These are phyloP conservation scores for Zalophus californianus DNA, from an alignment of 2,797 vertebrate species.

Conservation along the genomic window DNA sequence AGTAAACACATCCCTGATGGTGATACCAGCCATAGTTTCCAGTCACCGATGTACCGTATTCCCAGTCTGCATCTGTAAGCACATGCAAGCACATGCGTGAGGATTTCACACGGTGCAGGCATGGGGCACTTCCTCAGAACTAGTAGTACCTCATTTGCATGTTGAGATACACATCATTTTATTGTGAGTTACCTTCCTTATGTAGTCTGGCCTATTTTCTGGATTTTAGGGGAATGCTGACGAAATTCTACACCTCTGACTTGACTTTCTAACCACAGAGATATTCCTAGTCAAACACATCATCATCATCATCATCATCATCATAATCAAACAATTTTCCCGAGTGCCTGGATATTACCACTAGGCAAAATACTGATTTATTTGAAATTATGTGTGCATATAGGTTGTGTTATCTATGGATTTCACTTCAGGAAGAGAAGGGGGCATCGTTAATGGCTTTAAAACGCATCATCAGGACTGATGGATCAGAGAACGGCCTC, in stretches of 20 bases:
- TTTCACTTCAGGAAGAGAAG: background rate
- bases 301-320: background rate
- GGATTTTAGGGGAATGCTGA: constrained; percentile 78
- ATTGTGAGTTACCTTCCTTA: background rate
- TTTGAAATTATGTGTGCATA: background rate
- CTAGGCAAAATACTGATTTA: background rate
- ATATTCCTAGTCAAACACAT: background rate
- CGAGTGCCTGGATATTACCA: background rate
- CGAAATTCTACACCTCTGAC: constrained; percentile 50
- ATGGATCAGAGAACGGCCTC: background rate
- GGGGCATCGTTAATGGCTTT: background rate
- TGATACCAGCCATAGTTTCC: background rate
- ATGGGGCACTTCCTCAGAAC: background rate
- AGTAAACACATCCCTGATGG: background rate
- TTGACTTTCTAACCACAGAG: constrained; percentile 28
- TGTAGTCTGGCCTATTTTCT: constrained; percentile 74
- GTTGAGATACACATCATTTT: background rate
- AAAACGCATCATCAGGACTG: background rate
- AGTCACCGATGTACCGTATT: background rate
- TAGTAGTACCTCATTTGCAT: background rate
- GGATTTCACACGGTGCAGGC: background rate
- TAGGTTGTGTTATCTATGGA: background rate
- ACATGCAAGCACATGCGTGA: background rate
- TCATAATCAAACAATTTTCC: background rate
- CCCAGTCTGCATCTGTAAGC: background rate